A percentile compares a stretch with the other conserved stretches of the same genome.
Evolutionary conservation across 2,113 vertebrate genomes (phyloP).

Genomic region (Scolopax mira): DNA sequence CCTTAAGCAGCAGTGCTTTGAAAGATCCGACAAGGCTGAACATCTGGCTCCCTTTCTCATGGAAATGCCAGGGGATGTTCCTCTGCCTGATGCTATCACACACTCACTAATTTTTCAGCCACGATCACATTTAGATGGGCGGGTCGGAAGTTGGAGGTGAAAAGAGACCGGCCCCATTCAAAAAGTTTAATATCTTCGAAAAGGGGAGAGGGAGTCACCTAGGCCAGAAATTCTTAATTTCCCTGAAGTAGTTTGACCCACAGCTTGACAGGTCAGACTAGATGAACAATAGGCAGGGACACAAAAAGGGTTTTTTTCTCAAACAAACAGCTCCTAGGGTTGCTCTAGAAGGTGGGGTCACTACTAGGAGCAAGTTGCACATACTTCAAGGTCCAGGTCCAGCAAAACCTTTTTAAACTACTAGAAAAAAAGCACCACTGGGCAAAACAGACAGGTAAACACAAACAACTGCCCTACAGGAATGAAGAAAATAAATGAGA

Average conservation of each 20-base stretch:
- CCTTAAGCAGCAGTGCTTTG: background rate
- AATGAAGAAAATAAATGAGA: background rate
- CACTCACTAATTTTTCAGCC: background rate
- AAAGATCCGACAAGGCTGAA: background rate
- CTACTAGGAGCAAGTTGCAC: background rate
- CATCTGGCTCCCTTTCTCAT: conserved; percentile 31
- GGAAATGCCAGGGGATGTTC: conserved; percentile 6
- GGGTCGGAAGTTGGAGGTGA: background rate
- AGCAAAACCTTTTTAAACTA: background rate
- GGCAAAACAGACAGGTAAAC: background rate
- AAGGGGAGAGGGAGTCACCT: background rate
- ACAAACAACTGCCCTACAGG: background rate
- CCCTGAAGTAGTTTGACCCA: background rate
- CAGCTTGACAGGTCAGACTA: background rate
- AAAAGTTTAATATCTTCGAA: background rate
- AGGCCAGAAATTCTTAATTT: background rate
- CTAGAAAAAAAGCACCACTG: background rate
- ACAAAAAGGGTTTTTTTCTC: background rate
- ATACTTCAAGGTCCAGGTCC: background rate
- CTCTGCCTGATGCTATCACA: background rate
- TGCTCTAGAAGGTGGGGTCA: background rate
- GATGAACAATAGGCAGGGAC: background rate
- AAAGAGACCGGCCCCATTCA: background rate
- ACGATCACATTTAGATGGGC: background rate
- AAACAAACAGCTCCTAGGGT: background rate